Evolutionary conservation across 2,113 vertebrate species (phyloP), one percentile per base, ranked within the genome.

Genomic region (Bombycilla garrulus): DNA sequence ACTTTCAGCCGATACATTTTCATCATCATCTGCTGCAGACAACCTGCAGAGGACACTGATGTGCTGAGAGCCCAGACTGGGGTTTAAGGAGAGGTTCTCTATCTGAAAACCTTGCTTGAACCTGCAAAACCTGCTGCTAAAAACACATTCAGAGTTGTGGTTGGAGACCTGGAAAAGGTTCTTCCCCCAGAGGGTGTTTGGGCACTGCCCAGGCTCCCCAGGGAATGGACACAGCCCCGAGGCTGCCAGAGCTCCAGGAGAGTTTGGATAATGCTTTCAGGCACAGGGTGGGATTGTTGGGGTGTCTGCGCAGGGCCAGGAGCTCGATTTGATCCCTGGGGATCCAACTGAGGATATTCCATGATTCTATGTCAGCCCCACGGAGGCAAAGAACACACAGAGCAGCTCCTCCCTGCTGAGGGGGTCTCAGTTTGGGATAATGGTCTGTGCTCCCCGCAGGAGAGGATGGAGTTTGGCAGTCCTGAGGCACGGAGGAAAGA

Each of bases 181-280:
- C 10, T 44, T 36, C 7, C 31, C 11, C 17, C 25, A 14, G 24
- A 48, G 48, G 15, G 20, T n/a, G 48, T 3, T 79, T 71, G 40
- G 38, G 40, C 40, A 79, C 24, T 70, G 40, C 5, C 1, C 73
- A 62, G 74, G 57, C 40, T 71, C 14, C 57, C 35, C 66, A 79
- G 40, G 35, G 23, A 60, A 33, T 45, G 44, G 36, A 2, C 23
- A 58, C 4, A 5, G 28, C 38, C 12, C 44, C 0, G 0, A 66
- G 28, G 8, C 60, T 74, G 13, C 28, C 77, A 74, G 69, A 38
- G 36, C 45, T 73, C 45, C 60, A 42, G 71, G 40, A 24, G 42
- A 0, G 8, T 24, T 62, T 36, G 56, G 48, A 19, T 10, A 26
- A 2, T 0, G 0, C 21, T 48, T 3, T 3, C 15, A 62, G 62